phyloP scores from a whole-genome alignment of 2,888 invertebrate species.

The Caenorhabditis imperialis region DNA sequence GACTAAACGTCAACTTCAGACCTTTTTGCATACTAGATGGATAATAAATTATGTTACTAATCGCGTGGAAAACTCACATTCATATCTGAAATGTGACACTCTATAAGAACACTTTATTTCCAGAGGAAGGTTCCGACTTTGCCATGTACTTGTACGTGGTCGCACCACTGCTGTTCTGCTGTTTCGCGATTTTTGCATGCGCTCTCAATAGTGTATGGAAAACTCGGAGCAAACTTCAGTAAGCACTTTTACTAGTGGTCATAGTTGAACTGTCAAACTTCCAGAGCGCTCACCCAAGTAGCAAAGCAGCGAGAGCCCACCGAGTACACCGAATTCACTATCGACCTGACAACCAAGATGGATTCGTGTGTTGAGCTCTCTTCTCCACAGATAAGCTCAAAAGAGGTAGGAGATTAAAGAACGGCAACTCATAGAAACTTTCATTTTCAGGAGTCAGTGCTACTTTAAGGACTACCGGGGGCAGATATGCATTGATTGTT shows the following conservation, averaged over 20 bases:
- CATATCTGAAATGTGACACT: not conserved
- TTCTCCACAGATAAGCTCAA: slow-evolving; percentile 57
- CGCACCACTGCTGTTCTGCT: slow-evolving; percentile 66
- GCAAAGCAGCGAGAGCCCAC: slow-evolving; percentile 53
- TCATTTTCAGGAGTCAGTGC: slow-evolving; percentile 60
- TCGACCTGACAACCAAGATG: slow-evolving; percentile 64
- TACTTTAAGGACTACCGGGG: slow-evolving; percentile 34
- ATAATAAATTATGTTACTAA: slow-evolving; percentile 38
- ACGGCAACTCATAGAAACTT: not conserved
- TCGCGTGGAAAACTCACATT: slow-evolving; percentile 33
- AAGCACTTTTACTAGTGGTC: slow-evolving; percentile 15
- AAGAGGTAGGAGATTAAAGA: slow-evolving; percentile 25
- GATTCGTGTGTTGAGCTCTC: slow-evolving; percentile 68
- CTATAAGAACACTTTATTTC: slow-evolving; percentile 16
- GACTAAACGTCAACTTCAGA: slow-evolving; percentile 43
- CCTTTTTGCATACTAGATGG: slow-evolving; percentile 36
- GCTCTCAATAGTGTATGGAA: slow-evolving; percentile 65
- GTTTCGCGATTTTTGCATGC: slow-evolving; percentile 68
- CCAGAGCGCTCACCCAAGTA: slow-evolving; percentile 52
- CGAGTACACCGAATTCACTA: slow-evolving; percentile 63
- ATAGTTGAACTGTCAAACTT: slow-evolving; percentile 4
- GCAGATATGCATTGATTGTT: slow-evolving; percentile 35
- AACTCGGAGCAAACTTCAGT: slow-evolving; percentile 61
- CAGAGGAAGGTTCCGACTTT: slow-evolving; percentile 61
- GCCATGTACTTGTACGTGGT: slow-evolving; percentile 66